A percentile compares a stretch with the other conserved stretches of the same genome.
Evolutionary conservation across 2,888 invertebrate species (phyloP).

Genomic region (Cephalotes varians): DNA sequence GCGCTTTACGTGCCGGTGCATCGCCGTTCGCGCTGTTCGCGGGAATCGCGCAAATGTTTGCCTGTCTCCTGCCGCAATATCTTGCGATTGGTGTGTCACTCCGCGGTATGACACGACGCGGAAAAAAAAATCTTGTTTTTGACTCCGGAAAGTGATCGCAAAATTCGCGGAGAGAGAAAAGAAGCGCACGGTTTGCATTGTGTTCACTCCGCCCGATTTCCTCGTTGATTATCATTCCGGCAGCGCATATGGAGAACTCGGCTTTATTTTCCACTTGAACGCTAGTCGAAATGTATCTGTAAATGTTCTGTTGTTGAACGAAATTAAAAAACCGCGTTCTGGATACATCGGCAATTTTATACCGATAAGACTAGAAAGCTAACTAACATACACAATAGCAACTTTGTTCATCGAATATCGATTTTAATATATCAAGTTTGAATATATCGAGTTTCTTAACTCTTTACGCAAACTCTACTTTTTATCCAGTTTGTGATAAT

Average conservation of each 20-base stretch:
- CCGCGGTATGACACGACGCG: slow-evolving; percentile 13
- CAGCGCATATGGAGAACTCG: background rate
- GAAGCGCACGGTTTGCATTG: background rate
- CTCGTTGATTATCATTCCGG: slow-evolving; percentile 13
- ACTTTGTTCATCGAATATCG: background rate
- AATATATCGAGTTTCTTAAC: background rate
- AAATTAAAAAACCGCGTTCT: background rate
- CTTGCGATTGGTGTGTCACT: slow-evolving; percentile 7
- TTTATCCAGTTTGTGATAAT: background rate
- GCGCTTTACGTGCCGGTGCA: slow-evolving; percentile 38
- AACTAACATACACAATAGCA: background rate
- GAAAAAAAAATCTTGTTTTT: slow-evolving; percentile 41
- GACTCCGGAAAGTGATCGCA: background rate
- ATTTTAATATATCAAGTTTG: background rate
- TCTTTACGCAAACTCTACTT: background rate
- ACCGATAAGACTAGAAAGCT: background rate
- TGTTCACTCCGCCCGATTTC: background rate
- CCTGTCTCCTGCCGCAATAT: background rate
- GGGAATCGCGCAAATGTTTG: slow-evolving; percentile 21
- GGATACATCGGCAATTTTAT: background rate
- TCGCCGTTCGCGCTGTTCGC: background rate
- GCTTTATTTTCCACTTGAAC: slow-evolving; percentile 5
- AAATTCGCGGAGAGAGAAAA: background rate
- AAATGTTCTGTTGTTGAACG: background rate
- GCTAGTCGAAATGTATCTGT: background rate